Evolutionary conservation across 2,797 vertebrate genomes (phyloP).

Genomic region (Propithecus perrieri): DNA sequence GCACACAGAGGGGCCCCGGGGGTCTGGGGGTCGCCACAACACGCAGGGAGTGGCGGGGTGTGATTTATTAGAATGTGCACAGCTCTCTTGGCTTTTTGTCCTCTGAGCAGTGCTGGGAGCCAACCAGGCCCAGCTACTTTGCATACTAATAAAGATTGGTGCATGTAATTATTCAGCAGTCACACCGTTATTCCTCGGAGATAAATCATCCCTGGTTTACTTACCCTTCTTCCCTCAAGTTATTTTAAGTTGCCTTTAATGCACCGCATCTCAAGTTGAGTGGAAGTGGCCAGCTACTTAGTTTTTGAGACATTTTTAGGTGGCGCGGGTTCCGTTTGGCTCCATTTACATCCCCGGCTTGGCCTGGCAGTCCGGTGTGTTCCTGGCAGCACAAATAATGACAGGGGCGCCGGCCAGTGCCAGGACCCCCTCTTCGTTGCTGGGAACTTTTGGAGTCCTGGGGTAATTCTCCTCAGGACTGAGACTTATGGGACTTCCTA

Average conservation of each 20-base stretch:
- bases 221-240: constrained; percentile 81
- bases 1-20: constrained; percentile 60
- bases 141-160: constrained; percentile 85
- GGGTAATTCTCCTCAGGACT: neutral
- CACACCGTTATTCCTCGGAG: constrained; percentile 81
- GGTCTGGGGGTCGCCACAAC: constrained; percentile 72
- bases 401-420: neutral
- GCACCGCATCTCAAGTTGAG: constrained; percentile 2
- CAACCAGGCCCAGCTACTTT: constrained; percentile 80
- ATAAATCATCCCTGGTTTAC: constrained; percentile 83
- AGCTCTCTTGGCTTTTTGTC: constrained; percentile 81
- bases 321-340: neutral
- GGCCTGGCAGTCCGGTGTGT: fast-evolving
- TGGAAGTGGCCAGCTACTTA: neutral
- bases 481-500: neutral
- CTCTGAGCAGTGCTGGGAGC: constrained; percentile 82
- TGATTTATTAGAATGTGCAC: constrained; percentile 83
- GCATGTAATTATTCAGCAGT: constrained; percentile 84
- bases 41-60: constrained; percentile 72
- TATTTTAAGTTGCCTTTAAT: constrained; percentile 74
- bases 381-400: neutral
- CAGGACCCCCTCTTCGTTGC: neutral
- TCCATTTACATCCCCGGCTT: neutral
- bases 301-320: neutral
- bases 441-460: neutral